Conservation (phyloP, 2,113 vertebrate species). For the Pampusana beccarii region DNA sequence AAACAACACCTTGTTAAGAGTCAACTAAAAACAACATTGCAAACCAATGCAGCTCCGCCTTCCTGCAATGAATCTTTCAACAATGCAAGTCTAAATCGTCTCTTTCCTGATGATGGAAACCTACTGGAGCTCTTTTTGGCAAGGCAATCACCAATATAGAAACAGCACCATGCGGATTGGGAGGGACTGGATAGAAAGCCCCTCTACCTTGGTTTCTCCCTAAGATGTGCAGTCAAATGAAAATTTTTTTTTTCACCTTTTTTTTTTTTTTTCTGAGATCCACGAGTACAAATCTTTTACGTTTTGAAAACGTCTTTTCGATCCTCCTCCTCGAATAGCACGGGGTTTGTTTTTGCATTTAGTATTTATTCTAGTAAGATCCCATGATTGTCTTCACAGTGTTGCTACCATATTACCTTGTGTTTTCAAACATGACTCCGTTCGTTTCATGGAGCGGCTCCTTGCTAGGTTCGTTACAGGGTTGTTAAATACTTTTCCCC, state of each 20-base stretch:
- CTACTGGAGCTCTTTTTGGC: conserved; percentile 82
- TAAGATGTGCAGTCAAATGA: conserved; percentile 76
- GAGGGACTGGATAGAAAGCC: conserved; percentile 54
- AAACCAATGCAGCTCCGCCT: conserved; percentile 76
- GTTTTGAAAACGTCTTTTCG: conserved; percentile 75
- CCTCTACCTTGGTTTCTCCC: conserved; percentile 73
- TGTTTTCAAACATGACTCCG: conserved; percentile 83
- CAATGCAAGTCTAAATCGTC: conserved; percentile 63
- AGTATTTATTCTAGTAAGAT: conserved; percentile 81
- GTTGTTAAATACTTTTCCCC: conserved; percentile 74
- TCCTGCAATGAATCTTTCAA: conserved; percentile 76
- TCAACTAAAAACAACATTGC: conserved; percentile 77
- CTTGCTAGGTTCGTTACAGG: conserved; percentile 74
- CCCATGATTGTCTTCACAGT: conserved; percentile 99
- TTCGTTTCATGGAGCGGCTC: conserved; percentile 80
- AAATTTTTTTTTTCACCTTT: conserved; percentile 43
- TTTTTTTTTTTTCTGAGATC: conserved; percentile 71
- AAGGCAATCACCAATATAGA: conserved; percentile 81
- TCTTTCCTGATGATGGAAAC: conserved; percentile 67
- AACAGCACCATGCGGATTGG: conserved; percentile 83
- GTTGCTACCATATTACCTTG: conserved; percentile 92
- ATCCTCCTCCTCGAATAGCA: conserved; percentile 72
- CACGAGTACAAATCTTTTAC: conserved; percentile 75
- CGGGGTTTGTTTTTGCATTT: neutral
- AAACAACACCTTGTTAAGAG: conserved; percentile 76